phyloP scores from a whole-genome alignment of 2,113 vertebrate genomes.

The Guaruba guarouba region DNA sequence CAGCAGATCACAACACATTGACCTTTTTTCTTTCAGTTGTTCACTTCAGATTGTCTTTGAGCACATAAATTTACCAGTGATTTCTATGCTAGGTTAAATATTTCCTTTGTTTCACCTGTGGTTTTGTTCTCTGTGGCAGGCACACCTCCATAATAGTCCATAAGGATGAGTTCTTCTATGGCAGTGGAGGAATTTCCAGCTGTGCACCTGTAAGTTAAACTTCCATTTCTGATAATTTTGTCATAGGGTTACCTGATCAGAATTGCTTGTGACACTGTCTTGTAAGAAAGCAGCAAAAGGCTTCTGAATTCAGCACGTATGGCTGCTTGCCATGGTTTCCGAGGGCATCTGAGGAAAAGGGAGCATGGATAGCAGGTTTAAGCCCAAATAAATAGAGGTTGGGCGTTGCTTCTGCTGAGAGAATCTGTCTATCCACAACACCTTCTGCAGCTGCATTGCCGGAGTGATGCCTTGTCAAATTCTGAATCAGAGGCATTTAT shows the following conservation, averaged over 20 bases:
- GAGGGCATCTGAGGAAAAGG: neutral
- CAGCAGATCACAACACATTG: neutral
- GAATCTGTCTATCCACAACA: neutral
- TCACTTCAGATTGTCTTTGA: neutral
- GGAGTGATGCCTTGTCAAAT: neutral
- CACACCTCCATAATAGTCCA: slow-evolving; percentile 92
- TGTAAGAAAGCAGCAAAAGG: neutral
- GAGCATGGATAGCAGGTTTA: neutral
- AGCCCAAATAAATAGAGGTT: neutral
- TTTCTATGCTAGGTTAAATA: neutral
- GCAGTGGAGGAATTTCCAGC: slow-evolving; percentile 85
- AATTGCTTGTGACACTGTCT: neutral
- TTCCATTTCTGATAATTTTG: neutral
- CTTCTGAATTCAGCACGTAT: neutral
- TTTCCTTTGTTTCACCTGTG: neutral
- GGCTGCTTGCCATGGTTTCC: neutral
- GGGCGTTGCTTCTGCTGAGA: neutral
- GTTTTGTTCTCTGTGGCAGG: slow-evolving; percentile 72
- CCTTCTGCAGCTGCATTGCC: neutral
- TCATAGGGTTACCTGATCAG: neutral
- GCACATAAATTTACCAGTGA: neutral
- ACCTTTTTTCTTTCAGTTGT: slow-evolving; percentile 6
- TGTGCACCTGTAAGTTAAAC: slow-evolving; percentile 86
- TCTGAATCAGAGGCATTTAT: neutral
- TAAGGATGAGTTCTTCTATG: slow-evolving; percentile 91